Evolutionary conservation across 2,113 vertebrate species (phyloP).

Genomic region (Rhinolophus sinicus): DNA sequence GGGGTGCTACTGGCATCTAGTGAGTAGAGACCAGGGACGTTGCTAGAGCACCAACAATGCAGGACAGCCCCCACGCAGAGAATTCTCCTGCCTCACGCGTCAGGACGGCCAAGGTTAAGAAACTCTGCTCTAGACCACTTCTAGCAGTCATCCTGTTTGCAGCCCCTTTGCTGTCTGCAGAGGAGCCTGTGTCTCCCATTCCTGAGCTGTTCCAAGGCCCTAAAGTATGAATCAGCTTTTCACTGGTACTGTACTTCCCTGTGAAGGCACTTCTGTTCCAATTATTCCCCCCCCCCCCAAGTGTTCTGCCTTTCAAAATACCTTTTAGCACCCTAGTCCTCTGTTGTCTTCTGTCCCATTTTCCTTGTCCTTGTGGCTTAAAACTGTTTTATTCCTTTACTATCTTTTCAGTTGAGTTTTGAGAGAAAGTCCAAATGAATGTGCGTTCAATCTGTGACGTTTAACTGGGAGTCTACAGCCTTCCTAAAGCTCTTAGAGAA

Average conservation of each 20-base stretch:
- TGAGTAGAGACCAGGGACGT: background rate
- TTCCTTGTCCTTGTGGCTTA: background rate
- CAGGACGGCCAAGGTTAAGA: background rate
- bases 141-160: background rate
- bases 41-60: background rate
- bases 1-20: background rate
- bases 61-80: background rate
- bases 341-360: background rate
- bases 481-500: background rate
- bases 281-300: background rate
- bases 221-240: background rate
- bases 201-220: background rate
- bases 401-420: background rate
- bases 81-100: background rate
- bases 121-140: background rate
- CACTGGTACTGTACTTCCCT: background rate
- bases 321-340: background rate
- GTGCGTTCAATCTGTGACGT: background rate
- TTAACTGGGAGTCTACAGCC: background rate
- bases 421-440: constrained; percentile 15
- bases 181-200: background rate
- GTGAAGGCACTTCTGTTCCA: background rate
- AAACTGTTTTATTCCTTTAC: background rate
- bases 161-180: background rate
- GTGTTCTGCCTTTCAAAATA: background rate